These are phyloP conservation scores for Xylota segnis DNA, from an alignment of 2,888 invertebrate species.

Conservation along the genomic window DNA sequence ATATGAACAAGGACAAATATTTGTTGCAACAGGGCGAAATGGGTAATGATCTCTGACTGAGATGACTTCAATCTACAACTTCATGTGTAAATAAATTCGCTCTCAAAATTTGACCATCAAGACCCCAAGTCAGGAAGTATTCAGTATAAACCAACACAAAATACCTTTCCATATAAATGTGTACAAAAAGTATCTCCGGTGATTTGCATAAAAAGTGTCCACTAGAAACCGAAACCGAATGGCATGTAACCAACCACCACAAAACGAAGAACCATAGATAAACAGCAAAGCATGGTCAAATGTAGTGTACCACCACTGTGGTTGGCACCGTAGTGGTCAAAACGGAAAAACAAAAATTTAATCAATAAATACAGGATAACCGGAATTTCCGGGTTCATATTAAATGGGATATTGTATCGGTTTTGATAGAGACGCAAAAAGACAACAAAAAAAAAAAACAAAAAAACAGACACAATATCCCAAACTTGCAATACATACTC, in stretches of 20 bases:
- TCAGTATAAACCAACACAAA: not conserved
- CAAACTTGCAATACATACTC: not conserved
- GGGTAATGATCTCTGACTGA: too few relatives aligned
- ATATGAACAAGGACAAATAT: not conserved
- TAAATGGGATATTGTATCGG: slow-evolving; percentile 5
- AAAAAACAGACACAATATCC: too few relatives aligned
- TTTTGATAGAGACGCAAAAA: not conserved
- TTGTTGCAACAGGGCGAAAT: not conserved
- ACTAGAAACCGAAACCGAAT: not conserved
- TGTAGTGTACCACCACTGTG: slow-evolving; percentile 10
- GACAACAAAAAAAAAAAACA: not conserved
- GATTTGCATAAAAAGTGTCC: slow-evolving; percentile 19
- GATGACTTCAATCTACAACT: not conserved
- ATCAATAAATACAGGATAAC: slow-evolving; percentile 57
- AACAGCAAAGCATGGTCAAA: not conserved
- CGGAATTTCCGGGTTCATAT: slow-evolving; percentile 23
- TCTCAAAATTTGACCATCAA: not conserved
- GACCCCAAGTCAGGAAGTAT: not conserved
- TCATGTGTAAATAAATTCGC: not conserved
- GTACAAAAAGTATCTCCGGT: not conserved
- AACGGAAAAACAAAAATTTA: slow-evolving; percentile 24
- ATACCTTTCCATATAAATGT: not conserved
- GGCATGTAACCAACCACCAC: not conserved
- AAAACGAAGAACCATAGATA: not conserved
- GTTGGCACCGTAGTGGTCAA: slow-evolving; percentile 26